Percentiles rank a stretch among this genome's conserved stretches.
Evolutionary conservation across 2,797 vertebrate species (phyloP).

Genomic region (Coracias cyanogaster): DNA sequence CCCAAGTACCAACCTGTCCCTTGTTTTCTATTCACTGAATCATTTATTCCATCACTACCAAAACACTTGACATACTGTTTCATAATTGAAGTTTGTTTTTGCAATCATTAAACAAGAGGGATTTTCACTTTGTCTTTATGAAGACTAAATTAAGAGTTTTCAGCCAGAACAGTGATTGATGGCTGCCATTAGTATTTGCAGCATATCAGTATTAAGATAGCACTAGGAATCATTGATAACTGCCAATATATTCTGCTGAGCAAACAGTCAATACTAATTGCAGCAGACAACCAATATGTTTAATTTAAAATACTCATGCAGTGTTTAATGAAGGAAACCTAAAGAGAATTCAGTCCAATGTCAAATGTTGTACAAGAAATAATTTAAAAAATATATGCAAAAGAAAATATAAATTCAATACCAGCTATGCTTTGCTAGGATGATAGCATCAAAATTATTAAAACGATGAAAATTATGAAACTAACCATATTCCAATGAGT

Average conservation of each 20-base stretch:
- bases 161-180: neutral
- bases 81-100: neutral
- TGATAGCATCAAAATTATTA: neutral
- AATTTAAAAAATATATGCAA: neutral
- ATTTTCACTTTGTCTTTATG: neutral
- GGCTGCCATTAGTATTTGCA: neutral
- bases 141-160: neutral
- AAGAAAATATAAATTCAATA: neutral
- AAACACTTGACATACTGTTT: neutral
- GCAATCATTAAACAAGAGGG: neutral
- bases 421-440: neutral
- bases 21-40: neutral
- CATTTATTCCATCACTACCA: neutral
- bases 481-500: neutral
- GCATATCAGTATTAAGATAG: neutral
- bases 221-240: conserved; percentile 19
- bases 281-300: neutral
- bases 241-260: neutral
- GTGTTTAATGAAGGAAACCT: neutral
- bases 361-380: neutral
- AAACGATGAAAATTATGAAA: neutral
- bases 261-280: conserved; percentile 16
- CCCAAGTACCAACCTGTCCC: neutral
- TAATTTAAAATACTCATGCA: neutral
- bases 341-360: neutral